Base-by-base conservation (phyloP, 2,888 invertebrate species). In the Azorinus chamasolen region DNA sequence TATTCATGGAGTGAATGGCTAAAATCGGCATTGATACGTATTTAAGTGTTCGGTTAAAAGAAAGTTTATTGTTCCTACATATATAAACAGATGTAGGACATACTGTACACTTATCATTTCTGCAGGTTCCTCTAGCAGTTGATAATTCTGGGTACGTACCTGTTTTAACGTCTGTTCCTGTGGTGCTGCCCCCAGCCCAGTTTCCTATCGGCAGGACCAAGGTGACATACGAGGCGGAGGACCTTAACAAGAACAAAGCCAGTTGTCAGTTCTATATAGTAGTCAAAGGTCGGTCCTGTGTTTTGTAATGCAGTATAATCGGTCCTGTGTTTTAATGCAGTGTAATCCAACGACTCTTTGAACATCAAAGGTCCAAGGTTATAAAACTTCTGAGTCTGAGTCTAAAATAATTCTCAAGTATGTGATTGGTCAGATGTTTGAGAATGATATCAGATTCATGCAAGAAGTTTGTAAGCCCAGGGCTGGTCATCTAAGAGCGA, bases 211-310 rank as follows among this genome's bases (percentile, higher is more conserved):
- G 95, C 0, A 89, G 90, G 24, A 95, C 95, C 4, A 91, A 90
- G 14, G 94, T 96, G n/a, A 94, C 94, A 0, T 96, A 95, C 89
- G 93, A 94, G 14, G 95, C 95, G 0, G 94, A 95, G 83, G 96
- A 96, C 91, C 90, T 93, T 1, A 94, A 94, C 70, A 94, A 94
- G 48, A 96, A 96, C 88, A 94, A 93, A 78, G 95, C 94, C 0
- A 94, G 94, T 66, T 96, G 96, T 86, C 94, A 93, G 72, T 95
- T 96, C 85, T 93, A 92, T 24, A 93, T 96, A 12, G 93, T 92
- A 55, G 94, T 96, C 20, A 79, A 69, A 85, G 92, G 92, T 92
- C 72, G 76, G n/a, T 57, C 22, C n/a, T n/a, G n/a, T n/a, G n/a
- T n/a, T n/a, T n/a, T n/a, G n/a, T n/a, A n/a, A n/a, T n/a, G 41